Evolutionary conservation across 2,888 invertebrate species (phyloP).

Genomic region (Julus scandinavius): DNA sequence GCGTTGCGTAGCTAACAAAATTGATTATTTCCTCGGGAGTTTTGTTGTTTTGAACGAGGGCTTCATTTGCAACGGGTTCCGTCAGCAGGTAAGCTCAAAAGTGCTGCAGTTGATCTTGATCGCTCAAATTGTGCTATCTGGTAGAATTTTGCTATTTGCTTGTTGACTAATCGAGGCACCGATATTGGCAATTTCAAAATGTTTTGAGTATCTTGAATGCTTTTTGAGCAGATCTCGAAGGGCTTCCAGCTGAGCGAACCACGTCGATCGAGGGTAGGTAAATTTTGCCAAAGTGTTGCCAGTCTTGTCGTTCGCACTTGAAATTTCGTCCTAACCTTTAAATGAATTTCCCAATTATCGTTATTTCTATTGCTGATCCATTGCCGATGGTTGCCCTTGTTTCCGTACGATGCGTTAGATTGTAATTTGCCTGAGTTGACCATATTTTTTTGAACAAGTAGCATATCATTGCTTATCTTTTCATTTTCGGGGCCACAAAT

Average conservation of each 20-base stretch:
- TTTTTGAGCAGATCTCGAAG: conserved; percentile 1
- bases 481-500: conserved; percentile 35
- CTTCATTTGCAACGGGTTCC: neutral
- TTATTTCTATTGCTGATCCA: too few relatives aligned
- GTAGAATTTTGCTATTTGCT: neutral
- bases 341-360: too few relatives aligned
- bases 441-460: conserved; percentile 20
- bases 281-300: neutral
- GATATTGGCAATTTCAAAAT: neutral
- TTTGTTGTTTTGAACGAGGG: neutral
- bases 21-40: neutral
- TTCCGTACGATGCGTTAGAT: neutral
- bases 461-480: conserved; percentile 39
- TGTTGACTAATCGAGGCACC: neutral
- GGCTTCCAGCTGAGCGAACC: neutral
- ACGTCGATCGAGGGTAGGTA: conserved; percentile 35
- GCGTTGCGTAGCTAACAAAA: neutral
- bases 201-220: conserved; percentile 21
- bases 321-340: neutral
- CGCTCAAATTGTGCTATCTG: neutral
- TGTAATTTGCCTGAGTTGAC: conserved; percentile 20
- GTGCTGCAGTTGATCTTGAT: neutral
- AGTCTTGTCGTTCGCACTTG: too few relatives aligned
- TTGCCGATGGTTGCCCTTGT: too few relatives aligned
- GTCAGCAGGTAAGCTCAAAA: conserved; percentile 18